Base-by-base conservation (phyloP, 2,113 vertebrate genomes). In the Dipodomys ordii region DNA sequence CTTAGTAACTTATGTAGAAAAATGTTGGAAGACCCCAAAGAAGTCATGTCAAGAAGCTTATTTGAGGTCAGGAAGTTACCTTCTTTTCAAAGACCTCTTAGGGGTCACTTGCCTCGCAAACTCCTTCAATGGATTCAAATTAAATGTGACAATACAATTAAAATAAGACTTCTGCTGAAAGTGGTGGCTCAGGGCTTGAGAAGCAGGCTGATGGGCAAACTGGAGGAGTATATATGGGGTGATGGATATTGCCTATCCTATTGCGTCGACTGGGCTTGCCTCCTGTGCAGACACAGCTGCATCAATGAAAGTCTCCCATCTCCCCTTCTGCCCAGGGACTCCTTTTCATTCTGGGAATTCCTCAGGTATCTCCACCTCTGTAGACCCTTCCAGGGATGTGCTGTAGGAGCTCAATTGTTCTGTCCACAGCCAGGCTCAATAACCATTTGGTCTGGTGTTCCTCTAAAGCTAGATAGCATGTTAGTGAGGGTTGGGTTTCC, bases 21-120 rank as follows among this genome's bases (percentile, higher is more conserved):
- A 96, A 78, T 85, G 57, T 11, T 76, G 30, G 64, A 79, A 92
- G 74, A 64, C 57, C 49, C 53, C 71, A 53, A 72, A 95, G n/a
- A 64, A 20, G 22, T 39, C 25, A 12, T 68, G 39, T 25, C 4
- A 32, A 79, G 71, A 68, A 68, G 32, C 57, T 87, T 35, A 27
- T 19, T 11, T 78, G 77, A 87, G 71, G 88, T 78, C 39, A 87
- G 35, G 22, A 27, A 80, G 74, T 35, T 93, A 35, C 71, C 71
- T 90, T 25, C 68, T 83, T 6, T 79, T 79, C 78, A 49, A 85
- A 88, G 53, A 13, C 80, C 3, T 92, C 71, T 11, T 71, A 74
- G 16, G 57, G 44, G 20, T 84, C 30, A 53, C 10, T 93, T 90
- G 35, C 15, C 12, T 30, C 30, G 62, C n/a, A 89, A 77, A 28